Evolutionary conservation across 1,140 invertebrate species (phyloP).

Genomic region (Trichoplusia ni): DNA sequence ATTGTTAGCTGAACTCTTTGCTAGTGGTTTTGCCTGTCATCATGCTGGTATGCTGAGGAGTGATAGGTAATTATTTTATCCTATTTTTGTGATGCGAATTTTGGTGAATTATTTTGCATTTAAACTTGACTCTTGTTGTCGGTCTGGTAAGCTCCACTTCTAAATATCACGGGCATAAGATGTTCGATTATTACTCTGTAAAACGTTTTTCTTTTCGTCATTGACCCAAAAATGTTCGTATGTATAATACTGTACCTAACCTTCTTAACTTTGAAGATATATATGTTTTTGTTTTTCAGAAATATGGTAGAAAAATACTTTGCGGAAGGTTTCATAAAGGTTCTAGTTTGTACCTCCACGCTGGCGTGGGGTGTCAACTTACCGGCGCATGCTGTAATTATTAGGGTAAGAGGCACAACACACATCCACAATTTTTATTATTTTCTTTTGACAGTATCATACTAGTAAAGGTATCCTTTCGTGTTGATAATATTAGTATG

Average conservation of each 20-base stretch:
- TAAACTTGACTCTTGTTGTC: too few relatives aligned
- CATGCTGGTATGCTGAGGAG: slow-evolving; percentile 96
- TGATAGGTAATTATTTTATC: slow-evolving; percentile 84
- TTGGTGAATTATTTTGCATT: neutral
- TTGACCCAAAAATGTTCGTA: too few relatives aligned
- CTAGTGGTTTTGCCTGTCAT: slow-evolving; percentile 95
- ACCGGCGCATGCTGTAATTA: slow-evolving; percentile 98
- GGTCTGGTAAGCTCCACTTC: too few relatives aligned
- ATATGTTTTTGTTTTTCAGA: slow-evolving; percentile 66
- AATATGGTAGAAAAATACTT: slow-evolving; percentile 95
- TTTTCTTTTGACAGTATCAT: too few relatives aligned
- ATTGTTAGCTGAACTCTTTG: slow-evolving; percentile 91
- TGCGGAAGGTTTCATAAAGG: slow-evolving; percentile 93
- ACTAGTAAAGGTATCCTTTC: too few relatives aligned
- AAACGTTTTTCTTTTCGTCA: too few relatives aligned
- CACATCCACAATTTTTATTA: neutral
- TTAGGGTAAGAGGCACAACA: slow-evolving; percentile 85
- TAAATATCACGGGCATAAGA: too few relatives aligned
- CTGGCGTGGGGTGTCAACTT: slow-evolving; percentile 99
- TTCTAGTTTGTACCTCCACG: slow-evolving; percentile 98
- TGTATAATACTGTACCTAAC: too few relatives aligned
- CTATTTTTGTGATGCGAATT: neutral
- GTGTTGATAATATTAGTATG: too few relatives aligned
- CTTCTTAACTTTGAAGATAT: too few relatives aligned
- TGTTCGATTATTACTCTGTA: too few relatives aligned